These are phyloP conservation scores for Lithophane leautieri DNA, from an alignment of 2,888 invertebrate genomes.

Conservation along the genomic window DNA sequence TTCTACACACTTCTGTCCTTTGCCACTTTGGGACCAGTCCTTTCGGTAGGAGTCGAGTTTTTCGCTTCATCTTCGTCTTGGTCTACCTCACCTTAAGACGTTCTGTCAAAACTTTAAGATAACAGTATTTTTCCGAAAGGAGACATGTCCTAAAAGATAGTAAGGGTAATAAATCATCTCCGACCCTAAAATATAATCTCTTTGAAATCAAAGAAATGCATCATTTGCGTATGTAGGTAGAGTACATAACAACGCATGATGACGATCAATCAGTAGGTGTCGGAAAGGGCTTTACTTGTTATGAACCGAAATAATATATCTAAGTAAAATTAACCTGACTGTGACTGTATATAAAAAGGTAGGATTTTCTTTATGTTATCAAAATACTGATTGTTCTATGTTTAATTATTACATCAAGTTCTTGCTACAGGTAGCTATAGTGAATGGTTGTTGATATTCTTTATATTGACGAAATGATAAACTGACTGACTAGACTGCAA, in stretches of 20 bases:
- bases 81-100: neutral
- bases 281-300: constrained; percentile 25
- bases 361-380: neutral
- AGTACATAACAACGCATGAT: constrained; percentile 3
- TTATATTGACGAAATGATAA: neutral
- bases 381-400: neutral
- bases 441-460: neutral
- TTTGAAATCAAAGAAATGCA: neutral
- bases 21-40: no score
- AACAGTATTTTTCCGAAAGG: neutral
- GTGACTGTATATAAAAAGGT: no score
- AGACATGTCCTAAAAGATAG: neutral
- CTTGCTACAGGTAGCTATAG: neutral
- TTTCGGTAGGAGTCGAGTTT: neutral
- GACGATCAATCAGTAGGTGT: constrained; percentile 26
- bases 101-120: neutral
- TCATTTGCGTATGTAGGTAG: neutral
- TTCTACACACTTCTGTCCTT: neutral
- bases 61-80: neutral
- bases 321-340: neutral
- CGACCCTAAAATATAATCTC: constrained; percentile 10
- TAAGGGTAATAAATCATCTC: constrained; percentile 14
- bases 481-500: no score
- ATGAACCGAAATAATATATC: neutral
- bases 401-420: neutral